Evolutionary conservation across 2,797 vertebrate species (phyloP).

Genomic region (Lepilemur ruficaudatus): DNA sequence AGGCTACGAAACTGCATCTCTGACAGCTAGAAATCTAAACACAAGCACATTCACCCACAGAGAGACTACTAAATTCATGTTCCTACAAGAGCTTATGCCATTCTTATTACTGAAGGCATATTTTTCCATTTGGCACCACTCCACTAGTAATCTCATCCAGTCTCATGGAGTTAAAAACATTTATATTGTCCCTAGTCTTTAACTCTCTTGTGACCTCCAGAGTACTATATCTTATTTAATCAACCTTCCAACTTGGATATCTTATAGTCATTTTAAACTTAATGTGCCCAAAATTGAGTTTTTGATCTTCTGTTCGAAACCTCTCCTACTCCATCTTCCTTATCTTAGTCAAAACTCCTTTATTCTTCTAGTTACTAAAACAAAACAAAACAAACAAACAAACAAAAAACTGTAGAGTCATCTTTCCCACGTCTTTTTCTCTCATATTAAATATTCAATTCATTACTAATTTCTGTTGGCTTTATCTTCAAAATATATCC

Average conservation of each 20-base stretch:
- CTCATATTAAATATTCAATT: neutral
- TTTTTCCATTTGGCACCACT: neutral
- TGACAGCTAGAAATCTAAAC: neutral
- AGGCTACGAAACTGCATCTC: neutral
- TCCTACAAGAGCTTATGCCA: neutral
- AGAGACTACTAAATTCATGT: neutral
- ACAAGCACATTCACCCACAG: neutral
- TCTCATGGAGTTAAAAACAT: neutral
- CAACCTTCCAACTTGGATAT: neutral
- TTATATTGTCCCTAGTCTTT: neutral
- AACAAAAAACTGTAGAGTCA: neutral
- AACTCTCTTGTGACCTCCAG: neutral
- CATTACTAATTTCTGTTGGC: neutral
- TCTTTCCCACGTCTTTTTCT: neutral
- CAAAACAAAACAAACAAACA: neutral
- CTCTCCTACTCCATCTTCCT: neutral
- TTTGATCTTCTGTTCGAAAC: neutral
- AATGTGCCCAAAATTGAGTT: neutral
- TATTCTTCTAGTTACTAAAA: neutral
- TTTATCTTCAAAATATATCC: neutral
- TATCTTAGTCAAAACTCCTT: neutral
- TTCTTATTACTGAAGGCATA: neutral
- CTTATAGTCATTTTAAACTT: neutral
- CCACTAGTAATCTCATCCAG: neutral
- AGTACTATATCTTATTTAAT: neutral